Base-by-base conservation (phyloP, 2,797 vertebrate genomes). In the Naso thynnoides region DNA sequence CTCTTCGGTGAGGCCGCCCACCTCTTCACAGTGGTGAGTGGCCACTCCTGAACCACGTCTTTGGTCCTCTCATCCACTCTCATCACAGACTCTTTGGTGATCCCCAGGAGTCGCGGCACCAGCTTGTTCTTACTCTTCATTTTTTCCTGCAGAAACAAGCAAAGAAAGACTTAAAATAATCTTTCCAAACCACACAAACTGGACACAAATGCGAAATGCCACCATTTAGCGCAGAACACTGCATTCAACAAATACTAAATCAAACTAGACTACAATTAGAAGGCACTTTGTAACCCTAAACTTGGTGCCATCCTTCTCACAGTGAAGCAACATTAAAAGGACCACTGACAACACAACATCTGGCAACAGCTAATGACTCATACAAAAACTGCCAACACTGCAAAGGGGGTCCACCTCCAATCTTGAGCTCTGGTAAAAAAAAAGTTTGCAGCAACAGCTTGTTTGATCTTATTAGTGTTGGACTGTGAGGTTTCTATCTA, bases 121-220 rank as follows among this genome's bases (percentile, higher is more conserved):
- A 99, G 93, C 84, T 99, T 99, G 88, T 99, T 99, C 75, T 99
- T 99, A 59, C 98, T 96, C 91, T 99, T 99, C 98, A 99, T 99
- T 86, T 99, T 99, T 76, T 99, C 98, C 98, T 99, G 8, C 7
- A 59, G 45, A 18, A 19, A 11, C 6, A 68, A 3, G 2, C 33
- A 3, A 33, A 4, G 16, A 38, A 8, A 15, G 33, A 42, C 7
- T 15, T 39, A 5, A 23, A 58, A 16, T 5, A 8, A 21, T 52
- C 27, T 6, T 23, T 18, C 9, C 2, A 27, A 13, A 24, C 26
- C 18, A 16, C 33, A 29, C 26, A 42, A 21, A n/a, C 14, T 9
- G 4, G 9, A 21, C 15, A 39, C 11, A 24, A 36, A 10, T 7
- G 44, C 41, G 1, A 2, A n/a, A 33, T 33, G 8, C 16, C 16